Conservation (phyloP, 2,797 vertebrate genomes). For the Psittacula echo region DNA sequence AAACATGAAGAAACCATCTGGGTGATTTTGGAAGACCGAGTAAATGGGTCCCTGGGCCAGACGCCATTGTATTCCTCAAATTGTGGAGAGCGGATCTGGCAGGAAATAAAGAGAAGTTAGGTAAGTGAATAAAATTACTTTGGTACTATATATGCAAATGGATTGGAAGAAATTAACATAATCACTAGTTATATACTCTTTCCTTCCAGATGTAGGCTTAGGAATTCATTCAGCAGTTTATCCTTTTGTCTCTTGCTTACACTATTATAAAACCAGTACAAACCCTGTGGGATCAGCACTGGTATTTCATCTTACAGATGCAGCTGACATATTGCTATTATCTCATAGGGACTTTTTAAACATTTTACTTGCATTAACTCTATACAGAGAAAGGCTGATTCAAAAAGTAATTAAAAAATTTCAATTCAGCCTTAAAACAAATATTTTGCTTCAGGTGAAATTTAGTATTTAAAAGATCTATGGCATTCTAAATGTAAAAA, state of each 20-base stretch:
- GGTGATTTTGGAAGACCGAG: conserved; percentile 76
- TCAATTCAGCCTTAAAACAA: not conserved
- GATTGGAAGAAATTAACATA: not conserved
- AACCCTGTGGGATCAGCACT: not conserved
- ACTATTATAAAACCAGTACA: not conserved
- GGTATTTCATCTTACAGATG: not conserved
- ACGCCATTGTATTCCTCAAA: conserved; percentile 83
- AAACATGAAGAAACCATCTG: conserved; percentile 74
- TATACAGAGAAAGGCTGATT: not conserved
- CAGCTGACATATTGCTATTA: not conserved
- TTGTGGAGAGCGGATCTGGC: conserved; percentile 78
- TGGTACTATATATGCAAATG: not conserved
- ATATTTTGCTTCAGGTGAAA: not conserved
- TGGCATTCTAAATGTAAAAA: not conserved
- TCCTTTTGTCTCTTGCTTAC: not conserved
- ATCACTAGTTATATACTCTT: not conserved
- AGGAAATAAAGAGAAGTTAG: conserved; percentile 50
- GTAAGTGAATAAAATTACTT: not conserved
- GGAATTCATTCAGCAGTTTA: not conserved
- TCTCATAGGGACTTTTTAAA: not conserved
- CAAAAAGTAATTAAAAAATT: not conserved
- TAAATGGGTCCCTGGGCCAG: conserved; percentile 74
- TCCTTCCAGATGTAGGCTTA: not conserved
- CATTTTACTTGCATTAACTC: not conserved
- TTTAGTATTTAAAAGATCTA: not conserved